These are phyloP conservation scores for Oryzias sinensis DNA, from an alignment of 2,797 vertebrate genomes.

Conservation along the genomic window DNA sequence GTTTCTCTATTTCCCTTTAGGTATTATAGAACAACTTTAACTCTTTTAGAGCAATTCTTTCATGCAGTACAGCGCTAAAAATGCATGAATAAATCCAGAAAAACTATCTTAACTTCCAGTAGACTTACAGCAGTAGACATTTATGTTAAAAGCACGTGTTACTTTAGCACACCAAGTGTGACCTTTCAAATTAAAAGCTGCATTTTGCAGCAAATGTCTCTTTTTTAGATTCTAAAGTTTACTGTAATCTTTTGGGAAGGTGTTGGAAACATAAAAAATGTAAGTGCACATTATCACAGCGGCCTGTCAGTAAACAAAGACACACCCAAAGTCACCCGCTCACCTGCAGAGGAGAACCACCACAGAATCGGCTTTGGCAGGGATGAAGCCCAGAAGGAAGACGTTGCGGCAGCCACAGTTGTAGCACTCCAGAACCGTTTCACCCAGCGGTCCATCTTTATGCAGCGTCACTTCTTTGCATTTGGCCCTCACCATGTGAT, in stretches of 20 bases:
- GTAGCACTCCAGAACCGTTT: slow-evolving; percentile 96
- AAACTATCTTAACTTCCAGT: too few species aligned
- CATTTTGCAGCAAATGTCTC: not conserved
- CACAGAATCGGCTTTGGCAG: slow-evolving; percentile 95
- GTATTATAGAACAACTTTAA: too few species aligned
- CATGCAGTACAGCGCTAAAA: too few species aligned
- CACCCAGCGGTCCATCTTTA: slow-evolving; percentile 94
- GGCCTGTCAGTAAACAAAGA: not conserved
- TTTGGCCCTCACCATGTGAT: slow-evolving; percentile 96
- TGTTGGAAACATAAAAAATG: not conserved
- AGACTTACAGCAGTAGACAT: too few species aligned
- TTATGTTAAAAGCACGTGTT: too few species aligned
- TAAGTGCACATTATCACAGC: not conserved
- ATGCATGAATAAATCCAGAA: too few species aligned
- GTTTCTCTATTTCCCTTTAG: too few species aligned
- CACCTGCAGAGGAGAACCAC: slow-evolving; percentile 97
- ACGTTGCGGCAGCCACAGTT: slow-evolving; percentile 97
- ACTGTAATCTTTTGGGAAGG: not conserved
- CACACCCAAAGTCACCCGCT: not conserved
- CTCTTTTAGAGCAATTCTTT: too few species aligned
- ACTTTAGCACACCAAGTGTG: too few species aligned
- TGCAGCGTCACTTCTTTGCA: slow-evolving; percentile 98
- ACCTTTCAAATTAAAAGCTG: too few species aligned
- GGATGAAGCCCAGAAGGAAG: slow-evolving; percentile 97
- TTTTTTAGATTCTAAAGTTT: not conserved